Conservation (phyloP, 2,113 vertebrate genomes). For the Gymnogyps californianus region DNA sequence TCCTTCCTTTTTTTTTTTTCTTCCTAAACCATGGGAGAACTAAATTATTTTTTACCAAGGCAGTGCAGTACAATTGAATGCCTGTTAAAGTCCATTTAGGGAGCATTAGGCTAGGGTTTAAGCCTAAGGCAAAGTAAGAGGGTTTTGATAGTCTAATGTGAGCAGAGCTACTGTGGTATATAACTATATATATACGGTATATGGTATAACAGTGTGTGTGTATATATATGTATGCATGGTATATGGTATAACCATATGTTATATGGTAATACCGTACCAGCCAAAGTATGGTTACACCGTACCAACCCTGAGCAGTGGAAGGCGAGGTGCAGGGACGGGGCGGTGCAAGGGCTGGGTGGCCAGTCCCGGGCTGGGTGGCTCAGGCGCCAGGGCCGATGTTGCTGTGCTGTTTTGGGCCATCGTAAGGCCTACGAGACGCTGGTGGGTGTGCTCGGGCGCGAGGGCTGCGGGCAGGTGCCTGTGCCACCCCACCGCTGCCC, state of each 20-base stretch:
- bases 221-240: neutral
- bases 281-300: neutral
- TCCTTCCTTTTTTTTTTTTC: neutral
- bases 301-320: neutral
- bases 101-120: neutral
- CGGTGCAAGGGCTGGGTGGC: neutral
- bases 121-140: neutral
- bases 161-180: neutral
- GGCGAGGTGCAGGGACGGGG: accelerated
- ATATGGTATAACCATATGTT: neutral
- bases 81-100: neutral
- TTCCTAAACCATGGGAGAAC: neutral
- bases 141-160: neutral
- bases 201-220: neutral
- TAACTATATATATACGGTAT: neutral
- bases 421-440: neutral
- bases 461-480: accelerated
- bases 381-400: accelerated
- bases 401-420: neutral
- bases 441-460: accelerated
- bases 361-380: neutral
- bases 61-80: neutral
- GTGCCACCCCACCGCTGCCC: neutral
- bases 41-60: neutral
- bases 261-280: neutral